A percentile compares a stretch with the other conserved stretches of the same genome.
Conservation (phyloP, 2,113 vertebrate genomes). For the Myodes glareolus region DNA sequence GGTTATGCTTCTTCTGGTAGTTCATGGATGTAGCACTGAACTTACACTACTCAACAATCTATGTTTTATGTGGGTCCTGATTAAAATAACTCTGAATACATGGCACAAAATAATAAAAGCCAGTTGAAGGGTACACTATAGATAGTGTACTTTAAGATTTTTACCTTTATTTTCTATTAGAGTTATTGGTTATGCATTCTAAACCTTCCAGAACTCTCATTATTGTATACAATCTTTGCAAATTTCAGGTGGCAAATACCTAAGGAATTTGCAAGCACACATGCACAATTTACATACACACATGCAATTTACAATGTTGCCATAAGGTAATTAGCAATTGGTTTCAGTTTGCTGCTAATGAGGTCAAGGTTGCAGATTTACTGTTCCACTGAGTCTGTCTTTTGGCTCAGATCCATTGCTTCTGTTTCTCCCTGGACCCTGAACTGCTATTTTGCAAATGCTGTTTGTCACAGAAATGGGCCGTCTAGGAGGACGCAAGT, state of each 20-base stretch:
- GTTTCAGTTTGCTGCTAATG: slow-evolving; percentile 69
- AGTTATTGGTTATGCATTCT: neutral
- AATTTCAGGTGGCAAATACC: neutral
- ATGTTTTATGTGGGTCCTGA: neutral
- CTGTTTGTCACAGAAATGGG: neutral
- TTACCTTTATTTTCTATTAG: neutral
- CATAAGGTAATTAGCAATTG: slow-evolving; percentile 63
- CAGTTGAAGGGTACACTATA: neutral
- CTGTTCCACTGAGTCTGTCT: slow-evolving; percentile 29
- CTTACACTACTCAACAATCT: neutral
- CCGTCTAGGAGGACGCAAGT: neutral
- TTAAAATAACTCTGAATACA: neutral
- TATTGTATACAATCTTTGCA: neutral
- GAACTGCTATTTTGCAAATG: slow-evolving; percentile 24
- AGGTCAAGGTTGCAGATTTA: slow-evolving; percentile 52
- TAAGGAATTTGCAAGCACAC: neutral
- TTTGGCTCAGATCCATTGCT: slow-evolving; percentile 47
- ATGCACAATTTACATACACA: neutral
- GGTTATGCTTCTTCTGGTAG: neutral
- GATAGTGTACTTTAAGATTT: neutral
- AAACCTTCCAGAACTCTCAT: neutral
- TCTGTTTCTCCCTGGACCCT: neutral
- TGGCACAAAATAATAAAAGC: neutral
- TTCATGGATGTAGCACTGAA: neutral
- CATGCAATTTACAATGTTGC: neutral